Conservation (phyloP, 2,113 vertebrate species). For the Amblyornis subalaris region DNA sequence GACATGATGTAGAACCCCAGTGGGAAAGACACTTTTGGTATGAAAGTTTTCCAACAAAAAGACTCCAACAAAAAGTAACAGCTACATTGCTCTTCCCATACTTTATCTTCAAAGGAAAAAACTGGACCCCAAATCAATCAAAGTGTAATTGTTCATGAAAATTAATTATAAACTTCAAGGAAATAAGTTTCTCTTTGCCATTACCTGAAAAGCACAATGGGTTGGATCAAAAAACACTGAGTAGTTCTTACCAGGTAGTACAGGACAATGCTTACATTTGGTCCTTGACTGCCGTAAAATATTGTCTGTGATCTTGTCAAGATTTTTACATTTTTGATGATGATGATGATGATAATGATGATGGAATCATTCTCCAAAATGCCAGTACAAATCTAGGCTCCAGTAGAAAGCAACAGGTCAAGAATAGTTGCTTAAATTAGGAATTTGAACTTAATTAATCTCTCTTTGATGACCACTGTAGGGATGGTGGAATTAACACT, state of each 20-base stretch:
- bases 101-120: not conserved
- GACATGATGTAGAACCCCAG: not conserved
- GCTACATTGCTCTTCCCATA: not conserved
- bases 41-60: not conserved
- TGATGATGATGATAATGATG: not conserved
- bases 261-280: not conserved
- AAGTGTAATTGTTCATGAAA: not conserved
- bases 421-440: not conserved
- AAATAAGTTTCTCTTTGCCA: not conserved
- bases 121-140: not conserved
- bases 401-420: not conserved
- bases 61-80: not conserved
- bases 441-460: not conserved
- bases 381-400: not conserved
- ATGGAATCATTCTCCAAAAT: not conserved
- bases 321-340: not conserved
- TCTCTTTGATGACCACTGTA: not conserved
- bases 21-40: not conserved
- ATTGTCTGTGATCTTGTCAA: not conserved
- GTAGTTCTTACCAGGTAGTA: not conserved
- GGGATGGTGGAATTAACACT: not conserved
- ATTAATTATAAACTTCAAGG: not conserved
- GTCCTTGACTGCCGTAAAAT: not conserved
- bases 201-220: not conserved
- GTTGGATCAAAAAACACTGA: not conserved